Conservation (phyloP, 1,140 invertebrate genomes). For the Drosophila subpulchrella region DNA sequence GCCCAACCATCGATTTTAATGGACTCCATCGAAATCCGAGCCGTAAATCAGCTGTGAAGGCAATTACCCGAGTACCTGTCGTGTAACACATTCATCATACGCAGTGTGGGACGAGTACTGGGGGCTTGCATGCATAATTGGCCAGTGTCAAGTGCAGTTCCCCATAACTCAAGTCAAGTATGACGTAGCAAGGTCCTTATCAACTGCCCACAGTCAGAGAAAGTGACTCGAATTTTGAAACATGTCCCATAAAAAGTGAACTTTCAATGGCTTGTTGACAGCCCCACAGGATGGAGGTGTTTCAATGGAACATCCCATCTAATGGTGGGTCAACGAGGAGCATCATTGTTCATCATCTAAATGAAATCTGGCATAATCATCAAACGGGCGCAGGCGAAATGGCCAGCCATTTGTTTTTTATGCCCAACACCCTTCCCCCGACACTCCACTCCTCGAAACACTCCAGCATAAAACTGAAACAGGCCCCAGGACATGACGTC, state of each 20-base stretch:
- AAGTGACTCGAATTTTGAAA: constrained; percentile 12
- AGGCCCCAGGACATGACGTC: constrained; percentile 33
- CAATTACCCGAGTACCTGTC: constrained; percentile 8
- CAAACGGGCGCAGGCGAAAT: constrained; percentile 59
- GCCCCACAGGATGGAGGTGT: constrained; percentile 9
- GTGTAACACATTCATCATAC: constrained; percentile 58
- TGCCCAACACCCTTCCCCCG: constrained; percentile 23
- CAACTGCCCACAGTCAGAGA: constrained; percentile 9
- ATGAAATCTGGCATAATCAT: constrained; percentile 79
- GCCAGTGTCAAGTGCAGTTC: constrained; percentile 7
- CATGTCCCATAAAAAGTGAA: constrained; percentile 48
- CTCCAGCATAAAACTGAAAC: constrained; percentile 49
- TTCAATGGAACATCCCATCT: constrained; percentile 27
- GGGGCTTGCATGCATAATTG: constrained; percentile 48
- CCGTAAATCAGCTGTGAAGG: constrained; percentile 52
- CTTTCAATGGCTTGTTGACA: constrained; percentile 59
- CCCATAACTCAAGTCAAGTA: neutral
- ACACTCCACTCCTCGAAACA: constrained; percentile 5
- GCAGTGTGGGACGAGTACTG: constrained; percentile 36
- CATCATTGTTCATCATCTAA: constrained; percentile 74
- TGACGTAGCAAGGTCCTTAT: constrained; percentile 5
- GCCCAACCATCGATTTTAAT: constrained; percentile 24
- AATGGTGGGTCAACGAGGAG: constrained; percentile 36
- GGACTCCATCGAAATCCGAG: constrained; percentile 23
- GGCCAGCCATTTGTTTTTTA: constrained; percentile 58